Evolutionary conservation across 2,797 vertebrate species (phyloP), one percentile per base, ranked within the genome.

Genomic region (Enteromius argenteus): DNA sequence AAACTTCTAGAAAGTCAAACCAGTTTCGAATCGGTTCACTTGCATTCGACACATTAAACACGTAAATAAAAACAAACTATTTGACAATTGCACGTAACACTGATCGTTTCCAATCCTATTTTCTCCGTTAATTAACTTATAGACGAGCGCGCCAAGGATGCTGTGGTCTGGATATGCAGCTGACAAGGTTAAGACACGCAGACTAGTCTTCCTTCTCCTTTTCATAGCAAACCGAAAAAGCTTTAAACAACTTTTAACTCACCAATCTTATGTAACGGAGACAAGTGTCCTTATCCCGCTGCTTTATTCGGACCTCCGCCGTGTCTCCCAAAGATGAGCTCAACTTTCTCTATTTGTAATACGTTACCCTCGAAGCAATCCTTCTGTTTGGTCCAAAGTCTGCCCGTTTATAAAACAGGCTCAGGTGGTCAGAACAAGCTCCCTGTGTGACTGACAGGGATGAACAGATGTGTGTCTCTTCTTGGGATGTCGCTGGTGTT

Each of bases 281-380:
- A 81, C 32, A 58, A 14, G 51, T 21, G 51, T 53, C 81, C 60
- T 75, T 53, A 39, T 51, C 27, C 44, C 21, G 15, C 30, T 30
- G 14, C 27, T 49, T 64, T 73, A 51, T 80, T 15, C 23, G 44
- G 71, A 75, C 44, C 42, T 53, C 39, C 46, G 17, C 73, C 21
- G 49, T 53, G 74, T 32, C 35, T 79, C 62, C 46, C 74, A 27
- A 30, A 44, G 74, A 73, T 73, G 56, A 79, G 69, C 67, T 83
- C 74, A 39, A 72, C 74, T 72, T 79, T 66, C 49, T 78, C 21
- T 56, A 21, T 14, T 51, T 71, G 11, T n/a, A 71, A 44, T 46
- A 42, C 35, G 32, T 32, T 67, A 58, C 46, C 60, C 32, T 32
- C 30, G 39, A 17, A 27, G n/a, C 10, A n/a, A 19, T 42, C 46